These are phyloP conservation scores for Thamnophis elegans DNA, from an alignment of 2,797 vertebrate species.

Conservation along the genomic window DNA sequence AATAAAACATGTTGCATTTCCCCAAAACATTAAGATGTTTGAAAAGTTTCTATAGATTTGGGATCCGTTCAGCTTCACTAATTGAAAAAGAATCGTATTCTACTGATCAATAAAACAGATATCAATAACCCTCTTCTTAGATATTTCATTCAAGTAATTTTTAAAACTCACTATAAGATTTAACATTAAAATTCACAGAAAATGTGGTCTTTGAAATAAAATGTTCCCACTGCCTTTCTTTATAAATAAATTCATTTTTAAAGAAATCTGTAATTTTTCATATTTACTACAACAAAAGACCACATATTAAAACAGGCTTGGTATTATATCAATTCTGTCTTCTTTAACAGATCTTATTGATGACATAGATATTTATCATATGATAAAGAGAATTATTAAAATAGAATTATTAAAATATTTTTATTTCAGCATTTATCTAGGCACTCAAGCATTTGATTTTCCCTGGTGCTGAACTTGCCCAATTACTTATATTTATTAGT, in stretches of 20 bases:
- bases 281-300: background rate
- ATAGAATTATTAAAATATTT: background rate
- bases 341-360: background rate
- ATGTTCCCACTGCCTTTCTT: background rate
- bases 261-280: background rate
- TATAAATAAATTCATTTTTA: background rate
- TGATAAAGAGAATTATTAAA: background rate
- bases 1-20: background rate
- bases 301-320: background rate
- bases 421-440: background rate
- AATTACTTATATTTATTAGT: background rate
- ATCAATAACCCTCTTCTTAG: background rate
- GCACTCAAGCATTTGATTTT: background rate
- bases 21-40: background rate
- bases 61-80: background rate
- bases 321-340: background rate
- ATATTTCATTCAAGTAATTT: background rate
- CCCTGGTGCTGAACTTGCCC: background rate
- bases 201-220: background rate
- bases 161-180: background rate
- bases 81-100: background rate
- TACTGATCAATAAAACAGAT: background rate
- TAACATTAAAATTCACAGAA: background rate
- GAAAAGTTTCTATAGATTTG: background rate
- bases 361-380: background rate